A percentile compares a stretch with the other conserved stretches of the same genome.
Conservation (phyloP, 2,113 vertebrate species). For the Phrynocephalus versicolor region DNA sequence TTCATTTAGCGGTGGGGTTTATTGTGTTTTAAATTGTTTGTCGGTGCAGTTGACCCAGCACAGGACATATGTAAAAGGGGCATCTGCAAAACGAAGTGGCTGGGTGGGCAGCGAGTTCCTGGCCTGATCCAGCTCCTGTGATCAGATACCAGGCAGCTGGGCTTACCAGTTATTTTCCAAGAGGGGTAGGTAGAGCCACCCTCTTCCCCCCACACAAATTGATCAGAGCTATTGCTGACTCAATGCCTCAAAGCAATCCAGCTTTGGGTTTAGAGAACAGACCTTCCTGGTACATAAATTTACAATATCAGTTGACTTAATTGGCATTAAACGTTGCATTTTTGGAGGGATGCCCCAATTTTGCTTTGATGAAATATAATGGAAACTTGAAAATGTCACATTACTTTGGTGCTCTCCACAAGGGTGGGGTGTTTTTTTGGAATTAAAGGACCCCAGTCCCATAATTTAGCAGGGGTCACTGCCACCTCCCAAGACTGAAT, state of each 20-base stretch:
- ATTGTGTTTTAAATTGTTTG: neutral
- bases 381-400: too few species aligned
- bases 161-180: neutral
- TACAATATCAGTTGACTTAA: neutral
- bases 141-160: neutral
- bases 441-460: too few species aligned
- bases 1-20: neutral
- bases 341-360: neutral
- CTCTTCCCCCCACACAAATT: too few species aligned
- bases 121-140: neutral
- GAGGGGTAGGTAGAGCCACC: neutral
- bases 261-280: neutral
- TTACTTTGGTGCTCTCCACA: too few species aligned
- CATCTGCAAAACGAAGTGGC: neutral
- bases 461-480: too few species aligned
- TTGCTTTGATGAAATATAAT: too few species aligned
- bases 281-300: neutral
- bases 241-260: neutral
- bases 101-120: neutral
- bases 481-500: too few species aligned
- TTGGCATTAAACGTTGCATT: neutral
- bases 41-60: neutral
- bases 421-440: too few species aligned
- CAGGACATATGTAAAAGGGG: neutral
- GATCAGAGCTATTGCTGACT: neutral